Evolutionary conservation across 2,797 vertebrate species (phyloP).

Genomic region (Lemur catta): DNA sequence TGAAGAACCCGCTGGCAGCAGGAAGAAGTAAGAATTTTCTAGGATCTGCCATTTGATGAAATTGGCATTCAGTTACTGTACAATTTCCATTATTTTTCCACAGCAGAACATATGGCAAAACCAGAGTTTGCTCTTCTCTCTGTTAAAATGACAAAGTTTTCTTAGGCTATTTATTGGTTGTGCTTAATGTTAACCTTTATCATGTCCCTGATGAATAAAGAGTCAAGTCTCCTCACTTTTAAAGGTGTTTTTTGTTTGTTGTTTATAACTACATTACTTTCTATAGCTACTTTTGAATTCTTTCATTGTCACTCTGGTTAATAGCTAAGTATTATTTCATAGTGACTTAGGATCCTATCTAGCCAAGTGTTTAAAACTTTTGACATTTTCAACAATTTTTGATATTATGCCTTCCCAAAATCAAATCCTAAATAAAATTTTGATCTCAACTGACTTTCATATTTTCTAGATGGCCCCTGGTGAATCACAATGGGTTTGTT

Average conservation of each 20-base stretch:
- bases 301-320: neutral
- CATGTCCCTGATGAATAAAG: neutral
- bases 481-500: neutral
- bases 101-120: slow-evolving; percentile 83
- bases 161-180: neutral
- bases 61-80: too few relatives aligned
- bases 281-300: neutral
- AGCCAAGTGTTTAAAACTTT: neutral
- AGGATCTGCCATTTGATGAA: too few relatives aligned
- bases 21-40: too few relatives aligned
- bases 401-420: neutral
- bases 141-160: too few relatives aligned
- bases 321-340: neutral
- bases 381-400: neutral
- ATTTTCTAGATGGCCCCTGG: too few relatives aligned
- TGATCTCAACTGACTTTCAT: too few relatives aligned
- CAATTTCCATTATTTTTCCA: slow-evolving; percentile 74
- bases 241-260: neutral
- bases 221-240: neutral
- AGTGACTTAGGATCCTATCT: neutral
- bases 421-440: neutral
- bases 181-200: neutral
- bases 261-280: neutral
- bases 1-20: too few relatives aligned
- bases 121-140: too few relatives aligned